Base-by-base conservation (phyloP, 2,113 vertebrate genomes). In the Neogobius melanostomus region DNA sequence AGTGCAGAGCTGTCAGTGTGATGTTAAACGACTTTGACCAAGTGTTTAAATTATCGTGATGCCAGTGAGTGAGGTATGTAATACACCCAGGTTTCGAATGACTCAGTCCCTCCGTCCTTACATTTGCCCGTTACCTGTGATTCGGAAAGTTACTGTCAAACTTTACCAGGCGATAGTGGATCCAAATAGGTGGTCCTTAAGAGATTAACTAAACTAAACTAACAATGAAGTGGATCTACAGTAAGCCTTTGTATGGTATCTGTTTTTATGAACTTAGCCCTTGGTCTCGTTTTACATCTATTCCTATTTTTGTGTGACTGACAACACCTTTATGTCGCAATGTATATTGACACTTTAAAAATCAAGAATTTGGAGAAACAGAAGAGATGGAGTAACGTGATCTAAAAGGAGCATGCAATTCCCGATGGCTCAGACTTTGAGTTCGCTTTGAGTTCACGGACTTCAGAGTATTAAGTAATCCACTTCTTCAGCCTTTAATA, bases 351-450 rank as follows among this genome's bases (percentile, higher is more conserved):
- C 42, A 63, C 53, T 8, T 36, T 48, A 72, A 71, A 59, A 5
- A 42, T 49, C 7, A 10, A 49, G 11, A 66, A 53, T 59, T 69
- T 70, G 43, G 68, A 59, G 70, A 45, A 50, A 72, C 63, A 12
- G 48, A 36, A 1, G 9, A 47, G 15, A 59, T 69, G 12, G 2
- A 69, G 45, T 74, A 1, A 8, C 46, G 69, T 62, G 66, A 36
- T 36, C 21, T 65, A 81, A 76, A 64, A 16, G 46, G 89, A 87
- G 89, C 91, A 91, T 93, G 92, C 92, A 92, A 92, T 82, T 91
- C 88, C 88, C 71, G 76, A 9, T 71, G 48, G 73, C 77, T 50
- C 62, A 16, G 12, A 71, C 68, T 45, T 44, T 64, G 43, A 70
- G 49, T 68, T 83, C 8, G 15, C 50, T 9, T 36, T 4, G 8